These are phyloP conservation scores for Muschampia staudingeri DNA, from an alignment of 2,888 invertebrate genomes.

Conservation along the genomic window DNA sequence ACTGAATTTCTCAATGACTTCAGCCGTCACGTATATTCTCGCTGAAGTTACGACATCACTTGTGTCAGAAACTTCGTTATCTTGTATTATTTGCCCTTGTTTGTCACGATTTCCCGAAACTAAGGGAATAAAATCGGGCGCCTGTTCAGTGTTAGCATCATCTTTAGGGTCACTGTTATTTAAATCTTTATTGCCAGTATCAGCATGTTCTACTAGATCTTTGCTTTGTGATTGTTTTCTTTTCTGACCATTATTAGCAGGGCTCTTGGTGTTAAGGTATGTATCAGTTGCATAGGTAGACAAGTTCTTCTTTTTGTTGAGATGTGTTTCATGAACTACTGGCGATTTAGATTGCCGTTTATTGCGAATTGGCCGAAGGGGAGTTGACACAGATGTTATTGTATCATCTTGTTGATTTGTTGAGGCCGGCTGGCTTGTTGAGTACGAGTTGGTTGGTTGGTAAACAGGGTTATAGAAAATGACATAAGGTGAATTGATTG, in stretches of 20 bases:
- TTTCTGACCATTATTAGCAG: constrained; percentile 64
- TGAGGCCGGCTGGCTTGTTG: constrained; percentile 43
- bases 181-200: constrained; percentile 61
- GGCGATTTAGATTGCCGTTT: constrained; percentile 87
- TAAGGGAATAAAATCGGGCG: constrained; percentile 79
- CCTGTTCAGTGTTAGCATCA: constrained; percentile 70
- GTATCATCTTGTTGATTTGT: constrained; percentile 68
- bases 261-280: constrained; percentile 69
- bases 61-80: constrained; percentile 87
- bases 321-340: constrained; percentile 76
- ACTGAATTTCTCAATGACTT: constrained; percentile 86
- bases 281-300: constrained; percentile 70
- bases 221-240: constrained; percentile 71
- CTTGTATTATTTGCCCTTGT: constrained; percentile 85
- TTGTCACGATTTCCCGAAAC: constrained; percentile 81
- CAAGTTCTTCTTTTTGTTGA: constrained; percentile 78
- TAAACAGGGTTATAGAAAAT: constrained; percentile 76
- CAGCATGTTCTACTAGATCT: constrained; percentile 54
- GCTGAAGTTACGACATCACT: constrained; percentile 84
- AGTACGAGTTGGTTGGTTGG: constrained; percentile 43
- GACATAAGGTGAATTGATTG: constrained; percentile 84
- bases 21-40: constrained; percentile 88
- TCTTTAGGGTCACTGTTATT: constrained; percentile 61
- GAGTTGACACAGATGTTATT: constrained; percentile 54
- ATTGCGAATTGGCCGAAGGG: constrained; percentile 66